These are phyloP conservation scores for Actinia tenebrosa DNA, from an alignment of 64 coral and sea anemone genomes.

Conservation along the genomic window DNA sequence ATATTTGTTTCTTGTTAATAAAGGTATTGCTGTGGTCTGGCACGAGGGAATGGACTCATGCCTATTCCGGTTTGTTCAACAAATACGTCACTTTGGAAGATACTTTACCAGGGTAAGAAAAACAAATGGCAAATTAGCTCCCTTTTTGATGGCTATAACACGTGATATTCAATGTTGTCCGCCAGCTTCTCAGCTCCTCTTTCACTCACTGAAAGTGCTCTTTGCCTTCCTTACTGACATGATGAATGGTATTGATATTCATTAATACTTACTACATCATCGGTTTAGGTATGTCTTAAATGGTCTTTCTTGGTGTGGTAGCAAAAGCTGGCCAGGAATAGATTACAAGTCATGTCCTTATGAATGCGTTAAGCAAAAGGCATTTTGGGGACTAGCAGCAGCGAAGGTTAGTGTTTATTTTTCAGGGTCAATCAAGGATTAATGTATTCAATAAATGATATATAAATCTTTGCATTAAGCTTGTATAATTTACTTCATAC, in stretches of 20 bases:
- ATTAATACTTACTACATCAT: background rate
- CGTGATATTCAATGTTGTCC: too few relatives aligned
- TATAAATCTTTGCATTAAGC: too few relatives aligned
- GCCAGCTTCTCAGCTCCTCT: too few relatives aligned
- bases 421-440: too few relatives aligned
- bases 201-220: too few relatives aligned
- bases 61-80: conserved; percentile 65
- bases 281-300: conserved; percentile 59
- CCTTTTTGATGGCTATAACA: too few relatives aligned
- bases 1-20: background rate
- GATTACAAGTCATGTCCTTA: conserved; percentile 85
- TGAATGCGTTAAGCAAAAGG: conserved; percentile 86
- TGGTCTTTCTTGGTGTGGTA: conserved; percentile 90
- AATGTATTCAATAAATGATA: too few relatives aligned
- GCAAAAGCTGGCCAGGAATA: conserved; percentile 52
- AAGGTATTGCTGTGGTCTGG: conserved; percentile 92
- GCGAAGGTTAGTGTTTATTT: conserved; percentile 46
- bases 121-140: background rate
- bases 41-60: conserved; percentile 77
- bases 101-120: conserved; percentile 86
- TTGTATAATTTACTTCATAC: too few relatives aligned
- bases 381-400: conserved; percentile 87
- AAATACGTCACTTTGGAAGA: conserved; percentile 89
- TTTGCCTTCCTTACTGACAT: too few relatives aligned
- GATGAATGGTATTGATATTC: too few relatives aligned